Evolutionary conservation across 2,797 vertebrate species (phyloP).

Genomic region (Phrynocephalus vlangalii): DNA sequence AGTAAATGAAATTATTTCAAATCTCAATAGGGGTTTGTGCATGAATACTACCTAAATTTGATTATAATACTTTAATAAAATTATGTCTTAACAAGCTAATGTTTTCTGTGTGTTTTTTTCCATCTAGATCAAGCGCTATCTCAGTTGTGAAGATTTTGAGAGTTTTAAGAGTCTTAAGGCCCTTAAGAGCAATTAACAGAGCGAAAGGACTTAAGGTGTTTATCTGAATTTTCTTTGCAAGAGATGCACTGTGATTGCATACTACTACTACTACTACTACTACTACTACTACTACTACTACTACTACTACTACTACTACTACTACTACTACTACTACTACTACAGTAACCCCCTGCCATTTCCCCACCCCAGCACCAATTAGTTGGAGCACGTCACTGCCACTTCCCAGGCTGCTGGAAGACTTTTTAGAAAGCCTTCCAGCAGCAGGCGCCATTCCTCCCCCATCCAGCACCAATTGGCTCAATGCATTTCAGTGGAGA

Average conservation of each 20-base stretch:
- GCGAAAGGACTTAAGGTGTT: conserved; percentile 98
- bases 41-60: background rate
- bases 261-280: background rate
- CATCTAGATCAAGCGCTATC: conserved; percentile 93
- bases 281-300: too few relatives aligned
- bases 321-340: too few relatives aligned
- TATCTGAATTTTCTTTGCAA: conserved; percentile 36
- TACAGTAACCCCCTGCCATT: too few relatives aligned
- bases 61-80: background rate
- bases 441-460: too few relatives aligned
- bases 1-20: background rate
- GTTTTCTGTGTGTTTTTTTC: conserved; percentile 2
- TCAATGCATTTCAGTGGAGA: too few relatives aligned
- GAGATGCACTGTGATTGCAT: background rate
- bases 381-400: too few relatives aligned
- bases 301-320: too few relatives aligned
- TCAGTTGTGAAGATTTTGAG: conserved; percentile 99
- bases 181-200: conserved; percentile 97
- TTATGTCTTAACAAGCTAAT: conserved; percentile 36
- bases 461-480: too few relatives aligned
- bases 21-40: background rate
- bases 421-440: too few relatives aligned
- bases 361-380: too few relatives aligned
- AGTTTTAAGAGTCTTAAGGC: conserved; percentile 94
- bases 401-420: too few relatives aligned